Base-by-base conservation (phyloP, 2,113 vertebrate species). In the Seriola dumerili region DNA sequence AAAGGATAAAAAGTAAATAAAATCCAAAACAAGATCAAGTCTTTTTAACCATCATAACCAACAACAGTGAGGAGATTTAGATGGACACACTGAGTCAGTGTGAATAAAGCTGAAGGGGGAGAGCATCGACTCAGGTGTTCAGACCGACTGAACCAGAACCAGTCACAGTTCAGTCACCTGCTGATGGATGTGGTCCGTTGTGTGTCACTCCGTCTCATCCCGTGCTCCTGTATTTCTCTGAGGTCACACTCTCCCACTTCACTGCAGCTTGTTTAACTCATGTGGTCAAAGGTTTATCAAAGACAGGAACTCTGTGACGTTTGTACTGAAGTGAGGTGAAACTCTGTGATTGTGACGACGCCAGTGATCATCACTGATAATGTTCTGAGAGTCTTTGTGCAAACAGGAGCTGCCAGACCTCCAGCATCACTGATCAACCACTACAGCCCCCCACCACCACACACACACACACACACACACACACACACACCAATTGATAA, bases 341-440 rank as follows among this genome's bases (percentile, higher is more conserved):
- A 62, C 54, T 25, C 46, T 19, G 16, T 66, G 7, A 48, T 19
- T 21, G 23, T 36, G 44, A 46, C 23, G 48, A 3, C 16, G 50
- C 23, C 32, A 8, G 14, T 32, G 23, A 11, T 61, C 10, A n/a
- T 40, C 38, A 17, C 14, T 29, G 0, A 42, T 25, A 17, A 9
- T 85, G 46, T 14, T 82, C 55, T 78, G 23, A 76, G 19, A 69
- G 13, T 8, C 19, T 21, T 40, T 42, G 52, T 77, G 66, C 65
- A 85, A 42, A 81, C 54, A 29, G 0, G 3, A 17, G 40, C 70
- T 54, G 42, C n/a, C 23, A 59, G 44, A 54, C 48, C 5, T 38
- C 46, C 16, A 42, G 5, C 36, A 40, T 52, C 76, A 9, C 23
- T 40, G 66, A 81, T n/a, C 77, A 44, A 12, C 5, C 34, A 42